Conservation (phyloP, 2,888 invertebrate genomes). For the Neocrepidodera transversa region DNA sequence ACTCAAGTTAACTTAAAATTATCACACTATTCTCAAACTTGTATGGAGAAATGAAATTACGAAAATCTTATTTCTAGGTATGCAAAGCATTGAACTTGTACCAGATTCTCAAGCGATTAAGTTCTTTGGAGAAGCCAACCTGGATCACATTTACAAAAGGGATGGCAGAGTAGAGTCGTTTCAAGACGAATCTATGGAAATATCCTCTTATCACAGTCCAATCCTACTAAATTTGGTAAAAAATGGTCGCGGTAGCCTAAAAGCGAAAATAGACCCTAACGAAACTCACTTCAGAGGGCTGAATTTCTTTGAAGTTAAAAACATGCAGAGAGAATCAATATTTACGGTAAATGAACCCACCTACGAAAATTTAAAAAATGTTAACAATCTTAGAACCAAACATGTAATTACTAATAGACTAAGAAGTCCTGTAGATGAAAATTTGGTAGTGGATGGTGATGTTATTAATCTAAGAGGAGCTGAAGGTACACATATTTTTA, state of each 20-base stretch:
- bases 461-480: slow-evolving; percentile 77
- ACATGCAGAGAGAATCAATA: slow-evolving; percentile 67
- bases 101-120: slow-evolving; percentile 77
- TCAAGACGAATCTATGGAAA: slow-evolving; percentile 64
- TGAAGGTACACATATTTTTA: slow-evolving; percentile 78
- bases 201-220: slow-evolving; percentile 58
- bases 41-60: too few species aligned
- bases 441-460: slow-evolving; percentile 74
- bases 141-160: slow-evolving; percentile 78
- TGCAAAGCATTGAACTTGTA: slow-evolving; percentile 85
- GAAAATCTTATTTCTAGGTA: too few species aligned
- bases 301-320: slow-evolving; percentile 72
- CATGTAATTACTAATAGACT: slow-evolving; percentile 75
- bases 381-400: slow-evolving; percentile 70
- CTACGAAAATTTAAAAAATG: slow-evolving; percentile 74
- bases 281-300: slow-evolving; percentile 65
- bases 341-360: slow-evolving; percentile 80
- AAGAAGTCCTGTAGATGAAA: slow-evolving; percentile 74
- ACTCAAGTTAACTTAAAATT: too few species aligned
- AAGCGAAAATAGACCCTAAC: slow-evolving; percentile 63
- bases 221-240: slow-evolving; percentile 55
- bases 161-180: slow-evolving; percentile 73
- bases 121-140: slow-evolving; percentile 78
- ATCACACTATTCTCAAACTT: too few species aligned
- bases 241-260: slow-evolving; percentile 62